Base-by-base conservation (phyloP, 2,113 vertebrate genomes). In the Ciconia boyciana region DNA sequence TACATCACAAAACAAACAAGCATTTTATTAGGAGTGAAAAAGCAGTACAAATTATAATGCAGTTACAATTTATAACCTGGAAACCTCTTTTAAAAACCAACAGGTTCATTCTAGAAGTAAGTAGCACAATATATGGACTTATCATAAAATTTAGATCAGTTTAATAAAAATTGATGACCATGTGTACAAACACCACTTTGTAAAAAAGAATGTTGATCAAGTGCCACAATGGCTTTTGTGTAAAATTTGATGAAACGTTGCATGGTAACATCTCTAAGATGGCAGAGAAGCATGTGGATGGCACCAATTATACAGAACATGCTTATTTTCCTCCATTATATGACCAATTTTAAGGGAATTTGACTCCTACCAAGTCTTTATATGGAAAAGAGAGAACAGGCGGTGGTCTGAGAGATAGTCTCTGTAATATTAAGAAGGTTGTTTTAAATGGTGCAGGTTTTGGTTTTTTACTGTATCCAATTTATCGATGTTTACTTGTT, bases 141-240 rank as follows among this genome's bases (percentile, higher is more conserved):
- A 83, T 11, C 78, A 88, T 90, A 96, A 96, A 95, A 87, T 97
- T 96, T 87, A 93, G 83, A 74, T 89, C 43, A n/a, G 58, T 82
- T 94, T 96, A 94, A 93, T 96, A 97, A 96, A 96, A 93, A 83
- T 25, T 75, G 41, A 78, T 89, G 57, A 78, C 29, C 5, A 43
- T n/a, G 52, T 69, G 12, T 98, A 97, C 75, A 98, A 98, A 96
- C 78, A 97, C 6, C 36, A 19, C 91, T 85, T 66, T 71, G 34
- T 72, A 76, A 92, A 94, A 97, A 97, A 94, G 74, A 46, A 54
- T 94, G 60, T 82, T 93, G 83, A 71, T 94, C 66, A 89, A 90
- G 69, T 88, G 65, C 70, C 93, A 64, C 55, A 92, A 21, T 77
- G 68, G 36, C 96, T 97, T 98, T 84, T 95, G 69, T 96, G 75